Evolutionary conservation across 2,113 vertebrate species (phyloP).

Genomic region (Ammospiza caudacuta): DNA sequence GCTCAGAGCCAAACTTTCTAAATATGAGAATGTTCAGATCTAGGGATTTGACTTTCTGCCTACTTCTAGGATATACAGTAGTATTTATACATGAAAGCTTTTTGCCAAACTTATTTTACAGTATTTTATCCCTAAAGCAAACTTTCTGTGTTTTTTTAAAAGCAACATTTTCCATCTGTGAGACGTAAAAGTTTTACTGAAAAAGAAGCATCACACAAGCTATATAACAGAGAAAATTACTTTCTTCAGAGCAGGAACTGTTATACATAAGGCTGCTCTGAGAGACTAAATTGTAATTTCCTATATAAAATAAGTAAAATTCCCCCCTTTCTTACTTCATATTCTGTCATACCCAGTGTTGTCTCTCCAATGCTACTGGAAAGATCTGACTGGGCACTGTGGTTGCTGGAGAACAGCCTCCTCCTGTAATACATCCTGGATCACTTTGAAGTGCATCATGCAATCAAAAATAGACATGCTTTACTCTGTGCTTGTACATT

Average conservation of each 20-base stretch:
- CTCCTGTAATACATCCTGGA: neutral
- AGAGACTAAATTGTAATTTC: neutral
- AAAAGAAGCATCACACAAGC: neutral
- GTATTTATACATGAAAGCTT: neutral
- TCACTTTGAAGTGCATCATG: neutral
- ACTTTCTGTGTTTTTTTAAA: neutral
- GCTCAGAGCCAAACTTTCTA: neutral
- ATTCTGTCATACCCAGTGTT: neutral
- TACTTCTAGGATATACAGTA: neutral
- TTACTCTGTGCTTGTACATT: neutral
- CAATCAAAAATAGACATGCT: neutral
- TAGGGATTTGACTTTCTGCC: neutral
- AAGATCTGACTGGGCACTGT: neutral
- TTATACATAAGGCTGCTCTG: neutral
- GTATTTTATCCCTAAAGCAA: neutral
- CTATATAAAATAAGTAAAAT: neutral
- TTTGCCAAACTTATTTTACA: neutral
- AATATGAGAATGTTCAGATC: neutral
- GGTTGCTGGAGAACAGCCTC: neutral
- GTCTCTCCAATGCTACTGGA: neutral
- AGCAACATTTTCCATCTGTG: neutral
- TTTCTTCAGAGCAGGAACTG: neutral
- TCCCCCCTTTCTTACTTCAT: neutral
- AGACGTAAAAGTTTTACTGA: neutral
- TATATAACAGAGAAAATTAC: neutral